Conservation (phyloP, 2,888 invertebrate species). For the Pomacea canaliculata region DNA sequence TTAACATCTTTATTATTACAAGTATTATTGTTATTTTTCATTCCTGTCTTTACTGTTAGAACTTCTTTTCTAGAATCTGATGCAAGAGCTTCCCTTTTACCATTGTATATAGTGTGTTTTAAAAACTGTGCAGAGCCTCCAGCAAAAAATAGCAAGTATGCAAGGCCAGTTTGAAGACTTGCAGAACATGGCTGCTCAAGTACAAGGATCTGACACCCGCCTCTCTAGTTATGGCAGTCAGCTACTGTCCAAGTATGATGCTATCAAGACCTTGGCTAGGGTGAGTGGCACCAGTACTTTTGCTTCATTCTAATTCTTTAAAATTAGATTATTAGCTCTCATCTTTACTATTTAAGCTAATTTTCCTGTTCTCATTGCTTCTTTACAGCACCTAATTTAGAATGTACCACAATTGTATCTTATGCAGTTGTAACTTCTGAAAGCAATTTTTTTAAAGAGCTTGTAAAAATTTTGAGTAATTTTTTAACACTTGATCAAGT, state of each 20-base stretch:
- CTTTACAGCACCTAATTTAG: no score
- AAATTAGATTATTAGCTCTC: background rate
- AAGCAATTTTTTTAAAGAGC: no score
- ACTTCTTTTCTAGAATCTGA: no score
- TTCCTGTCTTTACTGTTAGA: no score
- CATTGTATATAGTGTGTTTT: no score
- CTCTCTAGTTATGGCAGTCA: constrained; percentile 89
- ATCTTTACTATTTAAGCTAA: background rate
- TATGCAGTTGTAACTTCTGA: no score
- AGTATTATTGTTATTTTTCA: no score
- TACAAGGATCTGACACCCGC: constrained; percentile 86
- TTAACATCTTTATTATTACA: no score
- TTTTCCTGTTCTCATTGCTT: background rate
- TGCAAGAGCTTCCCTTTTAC: no score
- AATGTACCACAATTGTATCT: no score
- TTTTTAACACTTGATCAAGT: no score
- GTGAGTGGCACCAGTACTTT: constrained; percentile 41
- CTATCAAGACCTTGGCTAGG: constrained; percentile 61
- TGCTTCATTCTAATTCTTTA: background rate
- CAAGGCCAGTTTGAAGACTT: constrained; percentile 90
- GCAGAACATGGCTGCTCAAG: constrained; percentile 85
- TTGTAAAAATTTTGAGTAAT: no score
- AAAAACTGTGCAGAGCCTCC: constrained; percentile 31
- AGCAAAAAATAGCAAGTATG: constrained; percentile 77
- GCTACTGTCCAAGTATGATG: constrained; percentile 80